These are phyloP conservation scores for Drosophila lacertosa DNA, from an alignment of 1,140 invertebrate genomes.

Conservation along the genomic window DNA sequence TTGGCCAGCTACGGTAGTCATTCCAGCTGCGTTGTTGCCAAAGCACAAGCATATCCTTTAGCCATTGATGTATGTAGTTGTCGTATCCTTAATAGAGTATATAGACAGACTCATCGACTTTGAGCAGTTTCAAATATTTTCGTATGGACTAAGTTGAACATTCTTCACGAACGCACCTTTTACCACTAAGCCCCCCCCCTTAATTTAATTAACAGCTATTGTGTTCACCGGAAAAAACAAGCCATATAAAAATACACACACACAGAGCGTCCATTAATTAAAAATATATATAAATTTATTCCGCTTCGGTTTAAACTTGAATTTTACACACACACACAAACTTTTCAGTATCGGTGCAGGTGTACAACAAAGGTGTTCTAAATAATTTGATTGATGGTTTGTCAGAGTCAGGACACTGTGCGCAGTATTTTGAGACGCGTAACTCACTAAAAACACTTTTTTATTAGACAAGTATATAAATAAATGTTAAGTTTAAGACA, in stretches of 20 bases:
- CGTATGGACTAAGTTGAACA: slow-evolving; percentile 80
- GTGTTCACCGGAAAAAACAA: slow-evolving; percentile 60
- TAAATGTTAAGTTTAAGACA: slow-evolving; percentile 57
- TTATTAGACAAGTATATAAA: slow-evolving; percentile 35
- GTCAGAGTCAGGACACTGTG: slow-evolving; percentile 35
- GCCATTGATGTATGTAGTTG: slow-evolving; percentile 41
- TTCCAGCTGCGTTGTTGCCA: slow-evolving; percentile 10
- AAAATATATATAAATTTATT: slow-evolving; percentile 19
- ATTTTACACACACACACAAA: slow-evolving; percentile 35
- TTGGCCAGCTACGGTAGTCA: slow-evolving; percentile 51
- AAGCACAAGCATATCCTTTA: slow-evolving; percentile 41
- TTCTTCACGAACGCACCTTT: slow-evolving; percentile 13
- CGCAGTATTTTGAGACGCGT: slow-evolving; percentile 28
- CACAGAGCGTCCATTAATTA: slow-evolving; percentile 38
- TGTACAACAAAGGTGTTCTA: slow-evolving; percentile 43
- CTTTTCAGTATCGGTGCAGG: slow-evolving; percentile 77
- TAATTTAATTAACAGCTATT: slow-evolving; percentile 50
- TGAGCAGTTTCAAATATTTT: slow-evolving; percentile 60
- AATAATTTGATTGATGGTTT: slow-evolving; percentile 14
- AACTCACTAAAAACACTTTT: slow-evolving; percentile 1
- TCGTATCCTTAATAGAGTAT: slow-evolving; percentile 48
- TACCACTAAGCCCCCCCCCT: too few species aligned
- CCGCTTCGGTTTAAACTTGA: not conserved
- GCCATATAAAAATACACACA: too few species aligned
- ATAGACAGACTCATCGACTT: slow-evolving; percentile 40